Base-by-base conservation (phyloP, 2,888 invertebrate species). In the Panzeria rudis region DNA sequence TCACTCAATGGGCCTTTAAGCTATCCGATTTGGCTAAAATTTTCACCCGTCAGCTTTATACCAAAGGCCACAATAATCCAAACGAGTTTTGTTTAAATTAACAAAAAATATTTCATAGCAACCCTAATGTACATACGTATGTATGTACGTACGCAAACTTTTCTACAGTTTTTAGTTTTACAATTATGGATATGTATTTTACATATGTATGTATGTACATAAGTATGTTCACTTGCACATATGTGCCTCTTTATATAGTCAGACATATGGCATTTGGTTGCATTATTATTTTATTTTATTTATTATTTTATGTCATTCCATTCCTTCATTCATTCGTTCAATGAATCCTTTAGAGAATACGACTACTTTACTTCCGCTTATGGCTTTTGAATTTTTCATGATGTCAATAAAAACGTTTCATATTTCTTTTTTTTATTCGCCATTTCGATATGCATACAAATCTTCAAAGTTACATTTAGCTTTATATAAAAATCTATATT, bases 321-420 rank as follows among this genome's bases (percentile, higher is more conserved):
- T 44, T 44, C 44, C 32, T 77, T 68, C 47, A 25, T 25, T 56
- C 35, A 13, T 59, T 59, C 32, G 25, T 66, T 72, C 64, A 72
- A 32, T 80, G 47, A 41, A 47, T 76, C 47, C 82, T 71, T 52
- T 68, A 52, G 56, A 68, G 80, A 72, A 44, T 77, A 68, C 66
- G 69, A 75, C 85, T 78, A 78, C 82, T 78, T 82, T 75, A 82
- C 78, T 85, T 85, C 85, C 85, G 85, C 73, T 82, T 85, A 85
- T 85, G 73, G 73, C 73, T 82, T 85, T 85, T 85, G 73, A 61
- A 82, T 85, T 69, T 85, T 85, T 82, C 64, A 85, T 85, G 56
- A 82, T 75, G 78, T 78, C 82, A 82, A 82, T 82, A 85, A 81
- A 66, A 84, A 77, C 41, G 72, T 81, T 81, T 72, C 72, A 81